Percentiles rank a stretch among this genome's conserved stretches.
Evolutionary conservation across 2,888 invertebrate species (phyloP).

Genomic region (Neoscelio sp.): DNA sequence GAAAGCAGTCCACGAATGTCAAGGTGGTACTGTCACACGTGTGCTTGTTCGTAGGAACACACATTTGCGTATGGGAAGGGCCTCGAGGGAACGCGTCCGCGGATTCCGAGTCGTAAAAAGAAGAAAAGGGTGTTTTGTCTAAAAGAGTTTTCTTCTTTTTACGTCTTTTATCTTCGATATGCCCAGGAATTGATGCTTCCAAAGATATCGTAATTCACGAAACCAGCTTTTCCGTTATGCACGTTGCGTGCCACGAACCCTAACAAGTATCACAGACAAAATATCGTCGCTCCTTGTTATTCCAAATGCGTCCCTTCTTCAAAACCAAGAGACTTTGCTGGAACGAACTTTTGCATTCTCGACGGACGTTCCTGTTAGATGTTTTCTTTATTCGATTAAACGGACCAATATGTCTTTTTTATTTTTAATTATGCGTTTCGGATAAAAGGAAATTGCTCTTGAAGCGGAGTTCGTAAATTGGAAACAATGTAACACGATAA

Average conservation of each 20-base stretch:
- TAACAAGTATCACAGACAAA: constrained; percentile 32
- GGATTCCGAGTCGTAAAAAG: not conserved
- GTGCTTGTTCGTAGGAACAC: constrained; percentile 19
- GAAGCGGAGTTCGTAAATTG: too few relatives aligned
- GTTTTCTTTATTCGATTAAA: too few relatives aligned
- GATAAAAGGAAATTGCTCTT: too few relatives aligned
- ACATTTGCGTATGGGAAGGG: constrained; percentile 6
- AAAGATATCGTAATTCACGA: constrained; percentile 44
- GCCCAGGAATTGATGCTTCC: constrained; percentile 3
- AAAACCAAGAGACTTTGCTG: constrained; percentile 76
- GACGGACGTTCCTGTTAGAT: constrained; percentile 58
- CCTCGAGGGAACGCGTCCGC: not conserved
- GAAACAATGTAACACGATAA: constrained; percentile 12
- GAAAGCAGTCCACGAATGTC: constrained; percentile 32
- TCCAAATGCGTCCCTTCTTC: constrained; percentile 77
- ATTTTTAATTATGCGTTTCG: too few relatives aligned
- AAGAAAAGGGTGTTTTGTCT: constrained; percentile 8
- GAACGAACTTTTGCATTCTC: constrained; percentile 77
- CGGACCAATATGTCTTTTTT: too few relatives aligned
- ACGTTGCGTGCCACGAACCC: constrained; percentile 30
- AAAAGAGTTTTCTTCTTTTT: not conserved
- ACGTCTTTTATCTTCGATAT: constrained; percentile 5
- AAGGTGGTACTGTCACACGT: constrained; percentile 24
- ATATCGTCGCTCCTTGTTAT: constrained; percentile 75
- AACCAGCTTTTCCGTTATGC: constrained; percentile 48